Base-by-base conservation (phyloP, 2,113 vertebrate species). In the Cynopterus brachyotis region DNA sequence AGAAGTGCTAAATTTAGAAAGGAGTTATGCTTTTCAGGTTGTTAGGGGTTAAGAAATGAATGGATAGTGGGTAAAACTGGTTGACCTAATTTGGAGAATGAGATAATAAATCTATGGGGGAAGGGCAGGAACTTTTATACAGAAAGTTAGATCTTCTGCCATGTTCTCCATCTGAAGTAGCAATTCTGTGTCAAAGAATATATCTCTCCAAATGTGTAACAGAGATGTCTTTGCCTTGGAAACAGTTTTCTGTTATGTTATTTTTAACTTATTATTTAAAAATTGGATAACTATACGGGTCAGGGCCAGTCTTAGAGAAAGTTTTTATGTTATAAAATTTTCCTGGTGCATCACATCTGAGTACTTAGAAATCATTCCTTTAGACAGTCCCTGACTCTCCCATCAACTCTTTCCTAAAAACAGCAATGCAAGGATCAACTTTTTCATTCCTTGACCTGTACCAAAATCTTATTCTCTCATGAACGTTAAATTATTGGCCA, bases 361-460 rank as follows among this genome's bases (percentile, higher is more conserved):
- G 73, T 62, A 82, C 66, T 88, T 59, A 89, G 84, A 96, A 96
- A 72, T 67, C n/a, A 24, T 40, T 82, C 79, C 3, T 45, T 67
- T 28, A 81, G 22, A 35, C n/a, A 37, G 9, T 60, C 17, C 24
- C 32, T 95, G 16, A 35, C 37, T 79, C 5, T 89, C 42, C 9
- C 16, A n/a, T 60, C 5, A 26, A 13, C 35, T 70, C 59, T 80
- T 30, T 47, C 24, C 32, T 30, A 53, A 96, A 91, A 62, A 50
- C 15, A 89, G 42, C 5, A 70, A 60, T n/a, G 87, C 62, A 53
- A 45, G 40, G 37, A 69, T 40, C 22, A n/a, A 45, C 5, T 42
- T 80, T 66, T 47, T 82, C 26, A 78, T 62, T 45, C n/a, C 24
- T 69, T 80, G 24, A 42, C 28, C 40, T 73, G 17, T 20, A 78